phyloP scores from a whole-genome alignment of 2,888 invertebrate genomes.

The Quadroppia sp. region DNA sequence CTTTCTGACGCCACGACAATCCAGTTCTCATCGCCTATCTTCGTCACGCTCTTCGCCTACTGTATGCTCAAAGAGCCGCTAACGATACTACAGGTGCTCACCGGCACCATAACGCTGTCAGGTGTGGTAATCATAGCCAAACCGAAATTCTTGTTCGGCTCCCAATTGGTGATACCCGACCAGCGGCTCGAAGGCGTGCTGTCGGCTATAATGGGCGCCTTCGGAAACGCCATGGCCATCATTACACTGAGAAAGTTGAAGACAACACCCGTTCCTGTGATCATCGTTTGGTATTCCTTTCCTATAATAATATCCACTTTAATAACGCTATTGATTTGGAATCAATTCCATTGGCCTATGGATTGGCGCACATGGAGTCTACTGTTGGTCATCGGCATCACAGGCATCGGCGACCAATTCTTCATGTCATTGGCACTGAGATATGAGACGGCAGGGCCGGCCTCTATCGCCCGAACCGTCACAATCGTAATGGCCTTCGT shows the following conservation, averaged over 20 bases:
- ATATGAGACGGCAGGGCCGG: conserved; percentile 84
- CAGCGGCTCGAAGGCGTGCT: conserved; percentile 28
- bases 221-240: conserved; percentile 30
- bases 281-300: conserved; percentile 39
- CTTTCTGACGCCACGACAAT: conserved; percentile 83
- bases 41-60: conserved; percentile 66
- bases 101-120: conserved; percentile 73
- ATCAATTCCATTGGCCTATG: conserved; percentile 33
- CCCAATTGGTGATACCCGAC: conserved; percentile 4
- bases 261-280: conserved; percentile 35
- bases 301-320: conserved; percentile 11
- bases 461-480: conserved; percentile 80
- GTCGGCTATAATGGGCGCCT: conserved; percentile 34
- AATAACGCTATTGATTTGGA: conserved; percentile 9
- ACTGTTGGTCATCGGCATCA: conserved; percentile 62
- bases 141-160: conserved; percentile 73
- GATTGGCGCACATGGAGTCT: conserved; percentile 10
- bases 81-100: conserved; percentile 68
- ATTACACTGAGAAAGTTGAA: conserved; percentile 40
- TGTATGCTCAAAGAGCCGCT: conserved; percentile 77
- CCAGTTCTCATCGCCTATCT: conserved; percentile 85
- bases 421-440: conserved; percentile 79
- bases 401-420: conserved; percentile 84
- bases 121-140: conserved; percentile 81
- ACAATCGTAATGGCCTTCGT: conserved; percentile 87